Evolutionary conservation across 2,113 vertebrate species (phyloP), one percentile per base, ranked within the genome.

Genomic region (Paradisaea rubra): DNA sequence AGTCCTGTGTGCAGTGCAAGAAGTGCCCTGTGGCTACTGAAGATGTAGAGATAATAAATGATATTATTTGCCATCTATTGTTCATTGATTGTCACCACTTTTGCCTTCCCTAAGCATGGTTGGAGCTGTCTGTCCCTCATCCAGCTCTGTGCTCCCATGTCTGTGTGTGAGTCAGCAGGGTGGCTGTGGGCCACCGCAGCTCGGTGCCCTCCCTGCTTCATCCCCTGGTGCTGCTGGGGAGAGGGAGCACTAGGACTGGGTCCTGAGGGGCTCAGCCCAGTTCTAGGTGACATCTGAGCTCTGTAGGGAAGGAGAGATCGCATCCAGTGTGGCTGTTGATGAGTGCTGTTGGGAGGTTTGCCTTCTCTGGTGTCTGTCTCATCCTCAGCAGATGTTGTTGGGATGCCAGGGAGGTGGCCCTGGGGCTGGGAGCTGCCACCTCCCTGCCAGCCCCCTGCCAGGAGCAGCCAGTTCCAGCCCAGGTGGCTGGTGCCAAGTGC

Each of bases 391-490:
- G 54, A 52, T 68, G 16, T 42, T 91, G 45, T 57, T 80, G 44
- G 39, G 52, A 35, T 2, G 4, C 77, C 72, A 56, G 60, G 57
- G 61, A 89, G 69, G 21, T 88, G 76, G 30, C 63, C 69, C 35
- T 92, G 76, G 71, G 76, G 23, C 52, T 90, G 50, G 71, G 59
- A 91, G 44, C 72, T 91, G 81, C 63, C 88, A 65, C 54, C 35
- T 70, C 64, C 39, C 71, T 91, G 89, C 47, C 70, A 89, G 15
- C 31, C 52, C 41, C 30, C n/a, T 65, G 61, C 72, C 91, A 86
- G 74, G 71, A 88, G 42, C 81, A 90, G 52, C 76, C 2, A 2
- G 33, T 94, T 90, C 37, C 68, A 79, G 64, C 60, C 35, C 6
- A 45, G 28, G 59, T 69, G 53, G 24, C 35, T 63, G 69, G 64